Base-by-base conservation (phyloP, 2,888 invertebrate genomes). In the Metallyticus violacea region DNA sequence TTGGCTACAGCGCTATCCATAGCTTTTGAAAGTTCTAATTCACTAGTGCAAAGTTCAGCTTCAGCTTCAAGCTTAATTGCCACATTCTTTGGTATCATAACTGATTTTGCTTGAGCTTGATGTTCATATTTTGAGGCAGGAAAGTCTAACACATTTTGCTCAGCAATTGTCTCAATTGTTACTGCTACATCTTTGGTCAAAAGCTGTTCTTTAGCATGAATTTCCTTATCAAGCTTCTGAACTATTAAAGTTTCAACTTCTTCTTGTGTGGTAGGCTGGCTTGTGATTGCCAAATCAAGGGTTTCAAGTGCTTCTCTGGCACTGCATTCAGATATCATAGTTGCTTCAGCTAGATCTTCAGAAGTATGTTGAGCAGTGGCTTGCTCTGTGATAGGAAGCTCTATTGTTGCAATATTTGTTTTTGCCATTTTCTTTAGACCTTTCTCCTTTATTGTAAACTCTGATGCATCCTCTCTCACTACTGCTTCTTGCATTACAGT, bases 121-220 rank as follows among this genome's bases (percentile, higher is more conserved):
- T 15, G 26, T 2, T 77, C 77, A 25, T 15, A 27, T 2, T 77
- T 83, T n/a, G 77, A 27, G 3, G 3, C 7, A 28, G 77, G 9
- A 29, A 83, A n/a, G 5, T 22, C 25, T 15, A 62, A 26, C 1
- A 80, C 87, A 83, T 76, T 79, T 83, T 88, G 86, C 26, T 87
- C 85, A 7, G 86, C 22, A 9, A 86, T 81, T n/a, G 82, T 76
- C 76, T 88, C 81, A 6, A 87, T 62, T 22, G 85, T 87, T 76
- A 87, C 40, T 77, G 87, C 87, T 28, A 83, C 87, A 76, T 87
- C 77, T 26, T 76, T 86, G 6, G 88, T 80, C 30, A 87, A 87
- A 40, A 88, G 83, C 15, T 87, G 87, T 78, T 81, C 76, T 7
- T 25, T 76, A n/a, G 87, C 88, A 27, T 77, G 40, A 40, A 81